phyloP scores from a whole-genome alignment of 2,888 invertebrate genomes.

The Eumerus sabulonum region DNA sequence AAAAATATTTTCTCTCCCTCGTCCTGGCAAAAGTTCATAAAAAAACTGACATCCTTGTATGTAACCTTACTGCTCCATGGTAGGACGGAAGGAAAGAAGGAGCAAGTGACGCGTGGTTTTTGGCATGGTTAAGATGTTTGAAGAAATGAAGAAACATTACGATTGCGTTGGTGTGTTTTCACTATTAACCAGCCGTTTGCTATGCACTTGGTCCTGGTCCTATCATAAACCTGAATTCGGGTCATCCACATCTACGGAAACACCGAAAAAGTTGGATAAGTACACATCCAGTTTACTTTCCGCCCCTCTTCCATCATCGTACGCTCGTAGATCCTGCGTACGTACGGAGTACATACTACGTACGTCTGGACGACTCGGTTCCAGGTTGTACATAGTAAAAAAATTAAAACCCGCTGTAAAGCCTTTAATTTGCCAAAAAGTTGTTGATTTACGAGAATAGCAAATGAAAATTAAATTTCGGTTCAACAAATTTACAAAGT shows the following conservation, averaged over 20 bases:
- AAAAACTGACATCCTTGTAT: constrained; percentile 41
- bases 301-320: too few relatives aligned
- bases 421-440: constrained; percentile 47
- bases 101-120: constrained; percentile 56
- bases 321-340: too few relatives aligned
- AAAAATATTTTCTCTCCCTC: constrained; percentile 39
- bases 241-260: too few relatives aligned
- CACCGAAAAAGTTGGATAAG: too few relatives aligned
- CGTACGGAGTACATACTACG: too few relatives aligned
- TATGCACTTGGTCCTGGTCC: too few relatives aligned
- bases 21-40: constrained; percentile 63
- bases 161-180: background rate
- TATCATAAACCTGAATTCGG: too few relatives aligned
- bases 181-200: too few relatives aligned
- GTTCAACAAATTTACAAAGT: constrained; percentile 31
- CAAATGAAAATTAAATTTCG: constrained; percentile 46
- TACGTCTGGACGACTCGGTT: too few relatives aligned
- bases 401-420: constrained; percentile 42
- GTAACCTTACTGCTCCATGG: background rate
- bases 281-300: too few relatives aligned
- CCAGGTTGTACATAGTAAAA: background rate
- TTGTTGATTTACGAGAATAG: constrained; percentile 43
- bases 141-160: constrained; percentile 64
- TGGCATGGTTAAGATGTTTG: constrained; percentile 52
- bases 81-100: background rate